Evolutionary conservation across 1,140 invertebrate species (phyloP), one percentile per base, ranked within the genome.

Genomic region (Brachionus paranguensis): DNA sequence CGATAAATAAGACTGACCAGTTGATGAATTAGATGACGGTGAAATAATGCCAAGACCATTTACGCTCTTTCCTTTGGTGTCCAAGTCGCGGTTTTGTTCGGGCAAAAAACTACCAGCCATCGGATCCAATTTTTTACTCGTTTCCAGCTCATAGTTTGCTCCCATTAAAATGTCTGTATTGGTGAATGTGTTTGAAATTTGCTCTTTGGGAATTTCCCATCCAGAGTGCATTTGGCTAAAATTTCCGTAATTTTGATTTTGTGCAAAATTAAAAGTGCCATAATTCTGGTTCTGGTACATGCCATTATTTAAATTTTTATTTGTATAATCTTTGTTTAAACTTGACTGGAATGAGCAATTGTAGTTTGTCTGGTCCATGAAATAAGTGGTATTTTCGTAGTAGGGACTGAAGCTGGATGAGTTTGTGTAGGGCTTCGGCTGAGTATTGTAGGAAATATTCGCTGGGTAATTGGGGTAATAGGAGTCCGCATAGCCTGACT

Each of bases 321-420:
- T 11, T 5, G 33, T 12, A 24, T 14, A 60, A 60, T 70, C 41
- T 74, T 74, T 43, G 20, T 17, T 24, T 14, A 70, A 12, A 6
- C 33, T 43, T 1, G 33, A 47, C 45, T 37, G 33, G 33, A 37
- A 20, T 17, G 29, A 43, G n/a, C 33, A 76, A 11, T 47, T 50
- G 43, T 76, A 76, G 27, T 76, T 76, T n/a, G 33, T 74, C 45
- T 74, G 70, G 41, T 74, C 37, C 33, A 24, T 74, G 37, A 74
- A 76, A 50, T 50, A 50, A 11, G 3, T 50, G 27, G 2, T 27
- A 47, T 76, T 47, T 20, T 7, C 24, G 27, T 33, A 76, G 20
- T 27, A 50, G 14, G 47, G 72, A 76, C 24, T 76, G 43, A 50
- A 76, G 43, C 11, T 4, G 8, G 14, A 3, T 8, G n/a, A 14